Percentiles rank a stretch among this genome's conserved stretches.
phyloP scores from a whole-genome alignment of 2,888 invertebrate species.

The Cyrtodaria siliqua region DNA sequence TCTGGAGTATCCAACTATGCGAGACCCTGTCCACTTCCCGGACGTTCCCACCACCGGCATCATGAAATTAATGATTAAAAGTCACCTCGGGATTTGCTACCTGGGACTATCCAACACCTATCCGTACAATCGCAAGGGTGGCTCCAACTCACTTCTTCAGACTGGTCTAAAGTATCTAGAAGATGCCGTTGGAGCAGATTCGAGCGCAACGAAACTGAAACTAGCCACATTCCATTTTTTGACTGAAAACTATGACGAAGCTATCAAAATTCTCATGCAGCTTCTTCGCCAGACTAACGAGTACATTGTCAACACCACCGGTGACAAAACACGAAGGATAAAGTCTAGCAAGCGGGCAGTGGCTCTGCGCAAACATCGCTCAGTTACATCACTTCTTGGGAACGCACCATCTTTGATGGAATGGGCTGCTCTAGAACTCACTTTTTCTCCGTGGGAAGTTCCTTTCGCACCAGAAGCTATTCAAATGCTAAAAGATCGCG shows the following conservation, averaged over 20 bases:
- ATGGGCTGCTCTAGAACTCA: slow-evolving; percentile 56
- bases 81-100: slow-evolving; percentile 50
- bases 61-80: slow-evolving; percentile 50
- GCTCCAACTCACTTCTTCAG: slow-evolving; percentile 35
- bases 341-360: slow-evolving; percentile 53
- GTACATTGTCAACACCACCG: slow-evolving; percentile 61
- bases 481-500: slow-evolving; percentile 60
- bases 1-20: slow-evolving; percentile 57
- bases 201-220: slow-evolving; percentile 56
- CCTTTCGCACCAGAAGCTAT: slow-evolving; percentile 63
- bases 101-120: slow-evolving; percentile 51
- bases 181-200: slow-evolving; percentile 49
- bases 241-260: slow-evolving; percentile 56
- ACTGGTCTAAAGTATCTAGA: slow-evolving; percentile 46
- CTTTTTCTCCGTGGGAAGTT: slow-evolving; percentile 59
- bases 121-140: slow-evolving; percentile 53
- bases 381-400: slow-evolving; percentile 57
- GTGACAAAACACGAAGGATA: slow-evolving; percentile 52
- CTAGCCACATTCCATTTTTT: slow-evolving; percentile 59
- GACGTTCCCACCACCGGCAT: slow-evolving; percentile 50
- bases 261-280: slow-evolving; percentile 60
- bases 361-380: slow-evolving; percentile 52
- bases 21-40: slow-evolving; percentile 58
- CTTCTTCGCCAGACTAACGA: slow-evolving; percentile 56
- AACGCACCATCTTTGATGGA: slow-evolving; percentile 58